These are phyloP conservation scores for Eulithis prunata DNA, from an alignment of 2,888 invertebrate genomes.

Conservation along the genomic window DNA sequence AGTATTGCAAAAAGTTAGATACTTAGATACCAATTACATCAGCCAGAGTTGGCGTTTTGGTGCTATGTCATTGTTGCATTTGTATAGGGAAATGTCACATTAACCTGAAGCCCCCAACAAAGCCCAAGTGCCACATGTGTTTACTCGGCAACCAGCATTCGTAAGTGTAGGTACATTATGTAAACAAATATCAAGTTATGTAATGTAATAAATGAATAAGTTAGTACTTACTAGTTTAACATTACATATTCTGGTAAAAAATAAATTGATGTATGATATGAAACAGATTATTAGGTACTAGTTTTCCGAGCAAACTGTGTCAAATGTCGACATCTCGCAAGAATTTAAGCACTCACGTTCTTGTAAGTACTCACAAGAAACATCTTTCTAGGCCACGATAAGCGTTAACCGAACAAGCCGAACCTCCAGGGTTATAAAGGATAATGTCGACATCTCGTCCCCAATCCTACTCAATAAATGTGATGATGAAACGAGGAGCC, in stretches of 20 bases:
- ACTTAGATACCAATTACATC: no score
- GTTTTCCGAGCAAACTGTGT: neutral
- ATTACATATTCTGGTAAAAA: no score
- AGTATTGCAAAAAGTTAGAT: neutral
- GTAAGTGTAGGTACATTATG: no score
- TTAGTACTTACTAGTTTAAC: no score
- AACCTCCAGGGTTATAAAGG: constrained; percentile 30
- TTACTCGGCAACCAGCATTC: no score
- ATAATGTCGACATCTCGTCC: constrained; percentile 38
- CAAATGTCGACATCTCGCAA: constrained; percentile 1
- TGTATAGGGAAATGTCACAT: no score
- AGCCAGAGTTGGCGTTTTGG: no score
- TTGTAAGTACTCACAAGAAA: neutral
- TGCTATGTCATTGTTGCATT: no score
- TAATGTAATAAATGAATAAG: no score
- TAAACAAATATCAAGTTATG: no score
- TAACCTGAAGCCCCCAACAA: no score
- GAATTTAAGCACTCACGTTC: neutral
- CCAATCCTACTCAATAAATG: constrained; percentile 39
- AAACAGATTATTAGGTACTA: neutral
- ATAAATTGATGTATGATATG: neutral
- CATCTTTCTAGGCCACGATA: constrained; percentile 31
- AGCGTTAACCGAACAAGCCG: neutral
- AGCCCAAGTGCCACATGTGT: no score
- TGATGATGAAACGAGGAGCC: constrained; percentile 39